Evolutionary conservation across 2,113 vertebrate species (phyloP), one percentile per base, ranked within the genome.

Genomic region (Equus przewalskii): DNA sequence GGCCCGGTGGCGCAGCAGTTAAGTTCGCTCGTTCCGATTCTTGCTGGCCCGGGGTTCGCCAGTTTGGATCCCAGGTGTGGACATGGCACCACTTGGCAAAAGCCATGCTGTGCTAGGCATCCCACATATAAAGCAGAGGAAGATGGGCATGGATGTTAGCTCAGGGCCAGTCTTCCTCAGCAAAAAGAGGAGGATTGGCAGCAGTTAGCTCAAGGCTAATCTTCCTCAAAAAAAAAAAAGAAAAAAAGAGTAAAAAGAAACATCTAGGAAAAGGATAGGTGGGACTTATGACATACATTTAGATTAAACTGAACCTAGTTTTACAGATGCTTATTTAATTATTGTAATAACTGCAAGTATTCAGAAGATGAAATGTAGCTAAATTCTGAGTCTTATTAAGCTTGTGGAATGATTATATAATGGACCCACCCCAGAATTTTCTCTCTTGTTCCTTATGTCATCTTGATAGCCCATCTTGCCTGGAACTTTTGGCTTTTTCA

Each of bases 241-340:
- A 67, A 91, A 85, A 67, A 28, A 28, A 86, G 54, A 90, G 56
- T 62, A 85, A 87, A 58, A 70, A 87, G 30, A 82, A 92, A 64
- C 0, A 72, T n/a, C 21, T 15, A 49, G 44, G 60, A 12, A 41
- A 75, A 80, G 62, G 44, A 75, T 7, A 83, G 33, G 7, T 75
- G 36, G 86, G 24, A 91, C 7, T 16, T 81, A 58, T 54, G 24
- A 44, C 30, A 30, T 44, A 18, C 6, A 30, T 28, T 87, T 79
- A 86, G 41, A 41, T 87, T 49, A 90, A 91, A 28, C 24, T 8
- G 2, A 78, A n/a, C 41, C 28, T 79, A 5, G 2, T 51, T 79
- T 80, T 62, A 79, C 36, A 60, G 79, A 69, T 75, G 79, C 11
- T 72, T 82, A 54, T 82, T 84, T 54, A 82, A 67, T 92, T 49